Evolutionary conservation across 2,888 invertebrate species (phyloP), one percentile per base, ranked within the genome.

Genomic region (Alviniconcha strummeri): DNA sequence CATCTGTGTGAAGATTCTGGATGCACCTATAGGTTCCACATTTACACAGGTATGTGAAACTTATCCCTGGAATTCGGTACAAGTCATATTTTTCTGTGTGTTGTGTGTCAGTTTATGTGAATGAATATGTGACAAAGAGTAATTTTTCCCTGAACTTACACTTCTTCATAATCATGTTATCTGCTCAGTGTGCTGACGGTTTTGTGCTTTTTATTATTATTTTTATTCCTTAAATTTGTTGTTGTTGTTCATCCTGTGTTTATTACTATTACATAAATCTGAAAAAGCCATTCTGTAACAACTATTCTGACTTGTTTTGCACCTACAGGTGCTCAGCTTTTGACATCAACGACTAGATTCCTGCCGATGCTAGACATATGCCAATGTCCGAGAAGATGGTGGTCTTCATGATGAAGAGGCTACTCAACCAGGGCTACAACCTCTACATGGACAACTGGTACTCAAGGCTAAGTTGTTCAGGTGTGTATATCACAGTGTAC

Each of bases 361-460:
- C 83, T 19, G 56, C 64, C 54, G 60, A 83, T 55, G 60, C 67
- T 3, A 52, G 19, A 56, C 55, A 74, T 36, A 7, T 83, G 52
- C 17, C 56, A 11, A 36, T 64, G 19, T 55, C 36, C 15, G 83
- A 67, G 78, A 64, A 83, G 60, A 79, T 56, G 6, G 78, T 78
- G 7, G 69, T 83, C n/a, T 67, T 57, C 78, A 52, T 83, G 54
- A 56, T 78, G n/a, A n/a, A 11, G 5, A 55, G 71, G n/a, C 78
- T 83, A 15, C 60, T 83, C 5, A 64, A 83, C 79, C 78, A 78
- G 36, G 83, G 74, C 8, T 75, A 75, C 74, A 11, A 13, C 54
- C 55, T 75, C 36, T 72, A 9, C 72, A 72, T 72, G 36, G 72
- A 72, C 13, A 72, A 72, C 72, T 60, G 60, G 60, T 60, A 60